phyloP scores from a whole-genome alignment of 1,140 invertebrate genomes.

The Oedothorax gibbosus region DNA sequence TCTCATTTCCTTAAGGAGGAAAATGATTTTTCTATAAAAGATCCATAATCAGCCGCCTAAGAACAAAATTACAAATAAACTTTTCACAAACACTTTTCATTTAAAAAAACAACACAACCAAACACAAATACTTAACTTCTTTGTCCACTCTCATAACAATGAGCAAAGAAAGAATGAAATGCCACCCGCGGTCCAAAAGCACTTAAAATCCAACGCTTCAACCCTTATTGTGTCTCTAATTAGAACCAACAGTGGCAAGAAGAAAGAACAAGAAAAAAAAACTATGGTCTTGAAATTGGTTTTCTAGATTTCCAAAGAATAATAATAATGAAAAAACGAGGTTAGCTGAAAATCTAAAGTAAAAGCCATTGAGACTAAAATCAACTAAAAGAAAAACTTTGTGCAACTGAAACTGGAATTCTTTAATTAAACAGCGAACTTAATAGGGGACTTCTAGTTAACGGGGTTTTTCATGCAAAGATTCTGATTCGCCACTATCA shows the following conservation, averaged over 20 bases:
- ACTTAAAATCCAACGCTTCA: conserved; percentile 27
- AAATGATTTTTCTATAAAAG: no score
- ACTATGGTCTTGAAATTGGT: conserved; percentile 34
- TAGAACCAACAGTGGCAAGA: conserved; percentile 26
- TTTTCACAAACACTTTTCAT: no score
- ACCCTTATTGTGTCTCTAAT: conserved; percentile 42
- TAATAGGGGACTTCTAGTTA: no score
- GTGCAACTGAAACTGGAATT: conserved; percentile 7
- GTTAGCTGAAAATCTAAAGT: not conserved
- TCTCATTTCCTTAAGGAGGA: no score
- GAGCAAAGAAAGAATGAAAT: not conserved
- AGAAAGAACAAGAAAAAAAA: conserved; percentile 22
- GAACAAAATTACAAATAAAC: no score
- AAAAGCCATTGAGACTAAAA: conserved; percentile 45
- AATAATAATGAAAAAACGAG: not conserved
- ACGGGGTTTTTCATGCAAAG: no score
- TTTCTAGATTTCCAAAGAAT: conserved; percentile 31
- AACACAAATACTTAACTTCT: not conserved
- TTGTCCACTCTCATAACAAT: conserved; percentile 4
- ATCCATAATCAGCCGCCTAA: no score
- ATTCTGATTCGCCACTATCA: no score
- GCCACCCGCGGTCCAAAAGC: conserved; percentile 7
- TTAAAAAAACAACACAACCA: no score
- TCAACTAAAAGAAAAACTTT: conserved; percentile 34
- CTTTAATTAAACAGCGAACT: conserved; percentile 49